Conservation (phyloP, 2,888 invertebrate genomes). For the Perdita meconis region DNA sequence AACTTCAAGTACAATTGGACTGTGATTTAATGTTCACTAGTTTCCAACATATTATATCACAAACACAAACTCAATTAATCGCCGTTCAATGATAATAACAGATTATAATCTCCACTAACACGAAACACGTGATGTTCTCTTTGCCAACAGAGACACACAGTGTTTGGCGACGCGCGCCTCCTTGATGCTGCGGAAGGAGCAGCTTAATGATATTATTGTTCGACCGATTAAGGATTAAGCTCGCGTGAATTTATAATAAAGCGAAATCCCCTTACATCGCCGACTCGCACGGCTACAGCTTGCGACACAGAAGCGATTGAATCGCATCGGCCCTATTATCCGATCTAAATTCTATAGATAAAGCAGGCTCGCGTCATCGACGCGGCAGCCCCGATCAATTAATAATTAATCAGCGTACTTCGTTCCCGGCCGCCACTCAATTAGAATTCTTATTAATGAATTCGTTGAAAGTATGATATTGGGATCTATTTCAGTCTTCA, state of each 20-base stretch:
- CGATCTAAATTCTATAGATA: neutral
- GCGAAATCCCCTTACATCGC: neutral
- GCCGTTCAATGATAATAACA: too few relatives aligned
- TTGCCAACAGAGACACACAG: too few relatives aligned
- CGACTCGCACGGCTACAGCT: neutral
- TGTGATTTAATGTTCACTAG: too few relatives aligned
- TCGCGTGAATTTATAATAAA: neutral
- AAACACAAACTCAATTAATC: too few relatives aligned
- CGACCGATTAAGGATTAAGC: neutral
- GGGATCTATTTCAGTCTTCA: conserved; percentile 24
- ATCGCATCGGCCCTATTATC: conserved; percentile 14
- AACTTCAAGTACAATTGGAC: too few relatives aligned
- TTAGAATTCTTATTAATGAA: conserved; percentile 45
- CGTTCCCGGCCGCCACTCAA: neutral
- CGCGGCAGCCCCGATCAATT: conserved; percentile 7
- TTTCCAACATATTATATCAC: too few relatives aligned
- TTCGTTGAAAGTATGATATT: conserved; percentile 23
- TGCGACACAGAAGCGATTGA: neutral
- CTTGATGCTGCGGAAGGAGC: neutral
- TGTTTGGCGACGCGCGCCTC: neutral
- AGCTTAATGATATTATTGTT: neutral
- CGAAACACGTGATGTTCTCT: too few relatives aligned
- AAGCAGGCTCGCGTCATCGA: neutral
- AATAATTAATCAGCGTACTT: conserved; percentile 48
- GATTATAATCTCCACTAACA: too few relatives aligned